Percentiles rank a stretch among this genome's conserved stretches.
phyloP scores from a whole-genome alignment of 2,888 invertebrate genomes.

The Netelia inedita region DNA sequence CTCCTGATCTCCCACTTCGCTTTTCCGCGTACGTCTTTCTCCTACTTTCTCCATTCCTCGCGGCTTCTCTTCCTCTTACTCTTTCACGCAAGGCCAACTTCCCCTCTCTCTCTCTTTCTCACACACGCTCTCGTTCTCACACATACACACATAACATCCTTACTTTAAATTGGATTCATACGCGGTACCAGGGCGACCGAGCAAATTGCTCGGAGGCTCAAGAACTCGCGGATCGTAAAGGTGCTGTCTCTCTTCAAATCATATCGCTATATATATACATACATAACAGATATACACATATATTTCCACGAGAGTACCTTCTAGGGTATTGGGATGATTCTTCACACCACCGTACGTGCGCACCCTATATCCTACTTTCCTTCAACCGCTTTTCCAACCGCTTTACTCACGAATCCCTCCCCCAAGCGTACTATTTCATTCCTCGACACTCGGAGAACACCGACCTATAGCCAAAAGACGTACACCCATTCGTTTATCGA shows the following conservation, averaged over 20 bases:
- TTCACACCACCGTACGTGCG: neutral
- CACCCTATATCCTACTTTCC: neutral
- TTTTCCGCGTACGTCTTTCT: constrained; percentile 19
- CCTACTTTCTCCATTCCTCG: constrained; percentile 49
- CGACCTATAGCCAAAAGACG: neutral
- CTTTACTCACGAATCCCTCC: neutral
- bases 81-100: constrained; percentile 66
- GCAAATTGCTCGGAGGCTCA: constrained; percentile 75
- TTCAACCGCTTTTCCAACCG: neutral
- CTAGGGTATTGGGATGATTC: constrained; percentile 4
- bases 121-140: constrained; percentile 58
- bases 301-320: constrained; percentile 6
- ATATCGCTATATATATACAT: neutral
- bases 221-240: constrained; percentile 70
- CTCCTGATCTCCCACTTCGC: constrained; percentile 56
- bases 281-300: neutral
- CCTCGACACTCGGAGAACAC: neutral
- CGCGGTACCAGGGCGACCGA: constrained; percentile 72
- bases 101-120: constrained; percentile 67
- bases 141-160: constrained; percentile 67
- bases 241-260: constrained; percentile 17
- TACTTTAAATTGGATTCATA: constrained; percentile 78
- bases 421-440: neutral
- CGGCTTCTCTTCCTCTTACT: constrained; percentile 30
- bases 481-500: neutral